Evolutionary conservation across 2,888 invertebrate species (phyloP), one percentile per base, ranked within the genome.

Genomic region (Doris montereyensis): DNA sequence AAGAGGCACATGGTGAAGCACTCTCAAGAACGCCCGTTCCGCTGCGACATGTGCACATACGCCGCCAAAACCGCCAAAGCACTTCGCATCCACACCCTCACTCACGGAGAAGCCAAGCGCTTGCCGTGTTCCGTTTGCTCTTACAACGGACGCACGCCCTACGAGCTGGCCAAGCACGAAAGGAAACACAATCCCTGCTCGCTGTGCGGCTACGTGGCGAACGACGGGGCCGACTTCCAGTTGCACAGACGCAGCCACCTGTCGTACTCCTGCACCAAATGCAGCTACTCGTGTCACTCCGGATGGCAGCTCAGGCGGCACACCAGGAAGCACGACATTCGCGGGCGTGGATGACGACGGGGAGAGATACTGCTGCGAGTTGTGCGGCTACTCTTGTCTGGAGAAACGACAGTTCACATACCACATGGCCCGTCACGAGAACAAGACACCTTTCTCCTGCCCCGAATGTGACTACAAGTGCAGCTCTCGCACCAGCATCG

Each of bases 301-400:
- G 58, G 76, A 57, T 30, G 58, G n/a, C 76, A 81, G 28, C 78
- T 75, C 76, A 57, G 35, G 8, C 75, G 67, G 13, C 81, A 81
- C 60, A 73, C 8, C 32, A 75, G 71, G 8, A 78, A 65, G 30
- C 81, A 78, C 41, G 26, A 75, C 41, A 5, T 28, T n/a, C n/a
- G n/a, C n/a, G n/a, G n/a, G n/a, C n/a, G n/a, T n/a, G n/a, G n/a
- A n/a, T n/a, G n/a, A n/a, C n/a, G n/a, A n/a, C 1, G 62, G 60
- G 3, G 58, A 78, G 32, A 79, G 71, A 21, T 52, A 77, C 24
- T 77, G 75, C 65, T 81, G 81, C 62, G 81, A 81, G 60, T 34
- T 78, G 13, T 82, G 81, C 57, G 81, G 81, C 30, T 80, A 82
- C 41, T 73, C 81, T 5, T 82, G 77, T 52, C 60, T 67, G 26